Percentiles rank a stretch among this genome's conserved stretches.
Conservation (phyloP, 2,797 vertebrate genomes). For the Falco naumanni region DNA sequence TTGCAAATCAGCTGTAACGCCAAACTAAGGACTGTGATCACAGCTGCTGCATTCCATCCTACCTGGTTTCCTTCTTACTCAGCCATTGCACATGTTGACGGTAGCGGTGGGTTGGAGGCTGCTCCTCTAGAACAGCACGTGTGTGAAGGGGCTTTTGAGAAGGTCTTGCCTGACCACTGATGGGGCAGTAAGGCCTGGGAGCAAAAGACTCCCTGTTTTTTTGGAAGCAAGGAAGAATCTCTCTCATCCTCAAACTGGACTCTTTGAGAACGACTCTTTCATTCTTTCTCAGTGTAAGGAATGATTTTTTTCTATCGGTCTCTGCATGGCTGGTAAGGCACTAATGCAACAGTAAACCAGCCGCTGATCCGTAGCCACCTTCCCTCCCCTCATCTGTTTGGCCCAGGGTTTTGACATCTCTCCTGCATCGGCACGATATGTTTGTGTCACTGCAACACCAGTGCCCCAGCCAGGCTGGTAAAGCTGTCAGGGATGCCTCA, state of each 20-base stretch:
- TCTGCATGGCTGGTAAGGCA: background rate
- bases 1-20: background rate
- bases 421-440: rapidly evolving
- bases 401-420: background rate
- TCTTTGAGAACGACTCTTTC: background rate
- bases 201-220: rapidly evolving
- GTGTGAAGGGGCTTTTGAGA: background rate
- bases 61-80: background rate
- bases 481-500: background rate
- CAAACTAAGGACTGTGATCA: background rate
- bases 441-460: background rate
- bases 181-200: background rate
- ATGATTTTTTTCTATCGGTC: background rate
- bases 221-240: background rate
- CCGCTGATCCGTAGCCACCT: background rate
- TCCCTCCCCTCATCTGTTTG: background rate
- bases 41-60: background rate
- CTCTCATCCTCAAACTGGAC: background rate
- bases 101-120: background rate
- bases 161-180: background rate
- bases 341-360: background rate
- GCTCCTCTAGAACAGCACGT: background rate
- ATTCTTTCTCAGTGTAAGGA: background rate
- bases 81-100: background rate
- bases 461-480: too few relatives aligned